phyloP scores from a whole-genome alignment of 2,113 vertebrate genomes.

The Apodemus speciosus region DNA sequence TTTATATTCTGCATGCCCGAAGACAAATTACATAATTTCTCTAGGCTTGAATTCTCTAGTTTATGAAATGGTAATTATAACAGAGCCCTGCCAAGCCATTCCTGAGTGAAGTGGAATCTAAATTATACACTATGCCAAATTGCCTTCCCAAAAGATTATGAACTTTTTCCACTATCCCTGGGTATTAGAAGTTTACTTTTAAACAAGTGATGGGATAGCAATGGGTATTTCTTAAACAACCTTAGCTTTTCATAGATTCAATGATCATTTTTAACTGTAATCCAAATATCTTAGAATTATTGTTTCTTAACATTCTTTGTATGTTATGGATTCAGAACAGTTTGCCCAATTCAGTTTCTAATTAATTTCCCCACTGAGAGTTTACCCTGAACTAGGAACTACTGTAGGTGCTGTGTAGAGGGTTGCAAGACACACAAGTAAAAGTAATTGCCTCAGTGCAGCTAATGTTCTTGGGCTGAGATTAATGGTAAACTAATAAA shows the following conservation, averaged over 20 bases:
- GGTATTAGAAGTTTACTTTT: not conserved
- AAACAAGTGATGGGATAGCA: not conserved
- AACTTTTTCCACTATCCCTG: not conserved
- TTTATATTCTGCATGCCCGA: conserved; percentile 9
- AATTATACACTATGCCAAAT: not conserved
- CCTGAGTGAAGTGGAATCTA: not conserved
- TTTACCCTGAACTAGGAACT: not conserved
- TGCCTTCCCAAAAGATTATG: conserved; percentile 7
- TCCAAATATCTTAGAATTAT: not conserved
- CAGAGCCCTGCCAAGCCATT: not conserved
- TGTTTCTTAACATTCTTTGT: not conserved
- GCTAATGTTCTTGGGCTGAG: not conserved
- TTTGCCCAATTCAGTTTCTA: not conserved
- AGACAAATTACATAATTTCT: conserved; percentile 28
- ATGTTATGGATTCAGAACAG: not conserved
- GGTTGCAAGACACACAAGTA: not conserved
- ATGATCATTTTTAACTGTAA: not conserved
- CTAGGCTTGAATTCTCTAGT: conserved; percentile 16
- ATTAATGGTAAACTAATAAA: not conserved
- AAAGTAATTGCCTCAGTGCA: not conserved
- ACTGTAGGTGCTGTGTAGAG: too few species aligned
- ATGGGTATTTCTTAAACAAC: not conserved
- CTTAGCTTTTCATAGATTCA: not conserved
- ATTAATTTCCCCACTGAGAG: not conserved
- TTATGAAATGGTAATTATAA: conserved; percentile 38